Evolutionary conservation across 2,888 invertebrate species (phyloP).

Genomic region (Leistus spinibarbis): DNA sequence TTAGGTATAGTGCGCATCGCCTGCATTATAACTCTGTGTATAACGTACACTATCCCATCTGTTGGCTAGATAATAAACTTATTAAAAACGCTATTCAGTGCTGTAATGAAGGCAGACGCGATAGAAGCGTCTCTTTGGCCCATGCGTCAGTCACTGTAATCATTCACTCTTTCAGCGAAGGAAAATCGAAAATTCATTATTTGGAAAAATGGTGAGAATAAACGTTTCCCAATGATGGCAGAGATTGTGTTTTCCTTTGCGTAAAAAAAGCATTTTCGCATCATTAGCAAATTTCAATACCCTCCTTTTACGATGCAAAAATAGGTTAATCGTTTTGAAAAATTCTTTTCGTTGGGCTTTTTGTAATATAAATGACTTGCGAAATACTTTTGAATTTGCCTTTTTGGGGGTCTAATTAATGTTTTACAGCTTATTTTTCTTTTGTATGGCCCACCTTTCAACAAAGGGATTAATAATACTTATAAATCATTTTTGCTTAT

Average conservation of each 20-base stretch:
- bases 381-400: slow-evolving; percentile 9
- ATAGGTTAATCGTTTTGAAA: slow-evolving; percentile 36
- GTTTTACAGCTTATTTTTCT: background rate
- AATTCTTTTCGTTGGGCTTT: slow-evolving; percentile 23
- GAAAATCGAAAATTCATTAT: slow-evolving; percentile 34
- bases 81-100: slow-evolving; percentile 33
- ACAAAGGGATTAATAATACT: no score
- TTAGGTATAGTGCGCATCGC: background rate
- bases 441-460: no score
- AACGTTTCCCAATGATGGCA: background rate
- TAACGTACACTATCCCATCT: slow-evolving; percentile 1
- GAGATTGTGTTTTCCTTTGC: slow-evolving; percentile 32
- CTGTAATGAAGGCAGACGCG: slow-evolving; percentile 14
- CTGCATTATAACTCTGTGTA: slow-evolving; percentile 1
- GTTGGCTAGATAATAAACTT: slow-evolving; percentile 29
- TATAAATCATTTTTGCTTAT: no score
- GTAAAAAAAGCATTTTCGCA: slow-evolving; percentile 34
- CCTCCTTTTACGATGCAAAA: slow-evolving; percentile 3
- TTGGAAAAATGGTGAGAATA: slow-evolving; percentile 2
- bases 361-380: slow-evolving; percentile 24
- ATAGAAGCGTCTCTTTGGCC: background rate
- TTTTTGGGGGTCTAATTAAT: background rate
- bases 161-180: slow-evolving; percentile 13
- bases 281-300: slow-evolving; percentile 37
- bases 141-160: slow-evolving; percentile 14